Evolutionary conservation across 2,888 invertebrate species (phyloP).

Genomic region (Terebella lapidaria): DNA sequence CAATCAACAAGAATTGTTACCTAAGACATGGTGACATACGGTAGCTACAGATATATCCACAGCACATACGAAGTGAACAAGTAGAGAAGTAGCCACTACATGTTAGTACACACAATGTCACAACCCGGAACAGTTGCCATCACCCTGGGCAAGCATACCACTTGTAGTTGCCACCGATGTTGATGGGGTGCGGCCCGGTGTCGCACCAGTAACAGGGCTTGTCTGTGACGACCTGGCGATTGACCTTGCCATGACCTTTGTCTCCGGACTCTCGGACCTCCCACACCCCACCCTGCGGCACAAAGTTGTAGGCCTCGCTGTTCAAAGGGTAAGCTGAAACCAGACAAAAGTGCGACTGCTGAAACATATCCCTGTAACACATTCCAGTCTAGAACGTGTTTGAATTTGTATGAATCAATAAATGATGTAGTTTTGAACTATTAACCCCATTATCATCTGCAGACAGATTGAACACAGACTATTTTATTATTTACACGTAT

Average conservation of each 20-base stretch:
- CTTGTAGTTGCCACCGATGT: constrained; percentile 37
- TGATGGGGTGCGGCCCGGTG: constrained; percentile 25
- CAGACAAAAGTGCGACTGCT: not conserved
- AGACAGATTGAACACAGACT: too few relatives aligned
- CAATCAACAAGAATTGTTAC: not conserved
- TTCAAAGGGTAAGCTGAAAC: constrained; percentile 30
- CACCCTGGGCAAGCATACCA: constrained; percentile 33
- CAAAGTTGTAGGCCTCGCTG: constrained; percentile 43
- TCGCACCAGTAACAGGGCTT: constrained; percentile 43
- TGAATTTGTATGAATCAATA: too few relatives aligned
- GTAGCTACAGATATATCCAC: too few relatives aligned
- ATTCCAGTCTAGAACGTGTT: too few relatives aligned
- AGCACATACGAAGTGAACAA: too few relatives aligned
- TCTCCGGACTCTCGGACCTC: constrained; percentile 33
- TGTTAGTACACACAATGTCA: not conserved
- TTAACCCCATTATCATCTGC: too few relatives aligned
- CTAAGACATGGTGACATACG: not conserved
- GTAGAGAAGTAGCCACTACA: too few relatives aligned
- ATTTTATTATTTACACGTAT: too few relatives aligned
- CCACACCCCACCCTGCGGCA: constrained; percentile 47
- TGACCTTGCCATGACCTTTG: constrained; percentile 31
- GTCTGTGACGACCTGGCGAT: constrained; percentile 43
- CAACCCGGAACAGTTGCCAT: not conserved
- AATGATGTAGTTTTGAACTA: too few relatives aligned
- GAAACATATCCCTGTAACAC: too few relatives aligned